phyloP scores from a whole-genome alignment of 2,888 invertebrate species.

The Drosophila macrospina region DNA sequence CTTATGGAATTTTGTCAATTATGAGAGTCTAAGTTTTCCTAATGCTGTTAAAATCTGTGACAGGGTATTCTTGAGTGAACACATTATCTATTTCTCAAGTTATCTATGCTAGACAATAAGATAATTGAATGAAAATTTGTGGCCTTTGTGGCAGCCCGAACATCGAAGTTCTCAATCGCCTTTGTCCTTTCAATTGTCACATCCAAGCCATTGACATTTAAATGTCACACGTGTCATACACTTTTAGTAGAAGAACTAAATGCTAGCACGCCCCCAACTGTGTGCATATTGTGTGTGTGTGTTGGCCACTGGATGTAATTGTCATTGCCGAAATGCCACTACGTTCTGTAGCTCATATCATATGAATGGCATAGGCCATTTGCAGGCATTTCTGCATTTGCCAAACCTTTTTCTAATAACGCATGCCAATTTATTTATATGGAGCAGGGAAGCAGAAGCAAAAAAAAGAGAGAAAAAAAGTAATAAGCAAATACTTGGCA shows the following conservation, averaged over 20 bases:
- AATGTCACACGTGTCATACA: conserved; percentile 30
- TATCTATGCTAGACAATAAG: background rate
- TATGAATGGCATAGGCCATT: conserved; percentile 48
- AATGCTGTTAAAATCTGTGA: too few species aligned
- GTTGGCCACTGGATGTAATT: conserved; percentile 8
- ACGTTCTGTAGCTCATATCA: conserved; percentile 39
- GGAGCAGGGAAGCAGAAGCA: background rate
- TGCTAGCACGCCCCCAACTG: conserved; percentile 30
- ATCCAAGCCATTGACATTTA: conserved; percentile 28
- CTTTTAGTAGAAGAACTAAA: conserved; percentile 12
- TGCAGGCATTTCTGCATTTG: conserved; percentile 68
- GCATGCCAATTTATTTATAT: conserved; percentile 67
- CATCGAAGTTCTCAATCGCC: background rate
- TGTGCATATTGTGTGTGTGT: background rate
- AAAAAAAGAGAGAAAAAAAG: conserved; percentile 39
- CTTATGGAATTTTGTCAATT: too few species aligned
- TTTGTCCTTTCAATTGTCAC: conserved; percentile 15
- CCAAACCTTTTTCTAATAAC: conserved; percentile 78
- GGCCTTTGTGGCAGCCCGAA: background rate
- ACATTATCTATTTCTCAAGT: background rate
- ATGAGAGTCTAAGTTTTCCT: too few species aligned
- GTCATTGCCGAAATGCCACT: conserved; percentile 40
- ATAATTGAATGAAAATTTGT: background rate
- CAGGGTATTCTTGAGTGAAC: too few species aligned
- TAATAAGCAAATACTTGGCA: conserved; percentile 80